Conservation (phyloP, 2,113 vertebrate genomes). For the Rallus limicola region DNA sequence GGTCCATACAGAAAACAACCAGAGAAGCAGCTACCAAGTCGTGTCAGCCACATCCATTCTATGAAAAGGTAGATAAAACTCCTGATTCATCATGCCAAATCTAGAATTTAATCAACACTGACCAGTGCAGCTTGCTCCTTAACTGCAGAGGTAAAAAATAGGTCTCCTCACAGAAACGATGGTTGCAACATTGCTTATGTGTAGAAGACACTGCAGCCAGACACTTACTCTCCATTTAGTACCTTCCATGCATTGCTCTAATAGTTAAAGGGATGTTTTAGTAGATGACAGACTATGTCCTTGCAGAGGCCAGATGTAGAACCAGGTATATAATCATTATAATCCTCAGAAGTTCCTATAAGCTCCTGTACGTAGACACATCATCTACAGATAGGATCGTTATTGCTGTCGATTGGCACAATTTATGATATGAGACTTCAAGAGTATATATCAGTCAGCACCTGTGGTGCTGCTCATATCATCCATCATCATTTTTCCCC, state of each 20-base stretch:
- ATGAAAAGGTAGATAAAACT: background rate
- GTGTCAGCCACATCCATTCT: background rate
- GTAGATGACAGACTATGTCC: background rate
- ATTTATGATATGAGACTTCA: background rate
- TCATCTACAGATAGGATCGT: fast-evolving
- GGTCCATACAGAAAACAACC: background rate
- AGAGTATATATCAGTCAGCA: background rate
- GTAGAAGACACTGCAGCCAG: background rate
- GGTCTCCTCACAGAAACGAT: background rate
- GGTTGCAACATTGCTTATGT: fast-evolving
- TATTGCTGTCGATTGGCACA: background rate
- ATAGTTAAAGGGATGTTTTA: background rate
- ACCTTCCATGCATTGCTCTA: background rate
- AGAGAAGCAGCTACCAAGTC: background rate
- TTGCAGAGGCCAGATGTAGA: background rate
- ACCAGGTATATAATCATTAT: background rate
- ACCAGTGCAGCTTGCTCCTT: fast-evolving
- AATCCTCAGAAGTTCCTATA: background rate
- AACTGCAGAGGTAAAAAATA: background rate
- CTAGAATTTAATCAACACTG: background rate
- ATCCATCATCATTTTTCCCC: background rate
- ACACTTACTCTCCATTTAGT: background rate
- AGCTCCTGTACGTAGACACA: background rate
- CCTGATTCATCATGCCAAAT: background rate
- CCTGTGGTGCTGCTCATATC: background rate